A percentile compares a stretch with the other conserved stretches of the same genome.
Conservation (phyloP, 2,888 invertebrate genomes). For the Petrophora chlorosata region DNA sequence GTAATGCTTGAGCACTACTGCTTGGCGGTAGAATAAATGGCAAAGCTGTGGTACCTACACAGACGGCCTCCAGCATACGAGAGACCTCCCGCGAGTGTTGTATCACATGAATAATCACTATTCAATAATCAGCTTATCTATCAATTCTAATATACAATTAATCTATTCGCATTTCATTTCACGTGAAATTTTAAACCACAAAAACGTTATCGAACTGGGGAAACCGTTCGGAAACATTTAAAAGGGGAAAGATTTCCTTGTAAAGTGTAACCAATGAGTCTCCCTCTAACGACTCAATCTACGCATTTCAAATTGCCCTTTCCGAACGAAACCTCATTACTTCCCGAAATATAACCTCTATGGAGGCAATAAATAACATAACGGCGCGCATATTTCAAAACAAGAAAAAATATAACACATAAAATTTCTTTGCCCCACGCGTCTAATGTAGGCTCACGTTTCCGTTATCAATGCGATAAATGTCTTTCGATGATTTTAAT, state of each 20-base stretch:
- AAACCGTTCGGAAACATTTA: constrained; percentile 40
- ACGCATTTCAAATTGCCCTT: constrained; percentile 82
- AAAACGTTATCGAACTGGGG: constrained; percentile 47
- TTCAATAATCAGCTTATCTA: no score
- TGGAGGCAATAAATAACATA: constrained; percentile 81
- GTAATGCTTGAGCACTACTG: no score
- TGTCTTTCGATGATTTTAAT: neutral
- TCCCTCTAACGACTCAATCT: constrained; percentile 78
- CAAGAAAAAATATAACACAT: constrained; percentile 79
- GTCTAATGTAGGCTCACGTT: constrained; percentile 68
- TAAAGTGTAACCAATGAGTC: constrained; percentile 60
- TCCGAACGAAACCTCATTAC: constrained; percentile 83
- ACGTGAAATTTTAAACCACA: constrained; percentile 43
- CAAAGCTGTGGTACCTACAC: no score
- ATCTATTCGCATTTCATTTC: constrained; percentile 33
- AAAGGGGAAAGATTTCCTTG: constrained; percentile 33
- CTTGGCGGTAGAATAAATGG: no score
- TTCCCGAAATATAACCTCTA: constrained; percentile 82
- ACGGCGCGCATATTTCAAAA: constrained; percentile 83
- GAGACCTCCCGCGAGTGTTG: no score
- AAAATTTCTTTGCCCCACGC: constrained; percentile 79
- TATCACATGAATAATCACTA: no score
- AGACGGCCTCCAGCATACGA: no score
- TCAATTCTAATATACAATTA: no score
- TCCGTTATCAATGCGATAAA: constrained; percentile 46